Conservation (phyloP, 2,113 vertebrate genomes). For the Connochaetes taurinus region DNA sequence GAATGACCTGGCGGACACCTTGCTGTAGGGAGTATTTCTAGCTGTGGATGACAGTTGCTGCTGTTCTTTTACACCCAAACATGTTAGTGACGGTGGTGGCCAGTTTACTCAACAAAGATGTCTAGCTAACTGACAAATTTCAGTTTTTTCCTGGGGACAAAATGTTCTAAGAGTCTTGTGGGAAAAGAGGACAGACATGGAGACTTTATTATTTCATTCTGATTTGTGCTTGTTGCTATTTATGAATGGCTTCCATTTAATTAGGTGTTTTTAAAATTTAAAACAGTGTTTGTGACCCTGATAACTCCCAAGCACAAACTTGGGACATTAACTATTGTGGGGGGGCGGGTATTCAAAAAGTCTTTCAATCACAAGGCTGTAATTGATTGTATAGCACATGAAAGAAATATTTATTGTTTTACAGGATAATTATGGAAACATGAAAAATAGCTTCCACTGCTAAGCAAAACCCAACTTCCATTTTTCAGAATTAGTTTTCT, state of each 20-base stretch:
- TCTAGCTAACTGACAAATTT: conserved; percentile 55
- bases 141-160: neutral
- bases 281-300: conserved; percentile 34
- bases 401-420: conserved; percentile 57
- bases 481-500: conserved; percentile 40
- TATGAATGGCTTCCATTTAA: conserved; percentile 50
- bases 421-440: conserved; percentile 9
- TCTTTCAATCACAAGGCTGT: neutral
- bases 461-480: conserved; percentile 40
- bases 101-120: conserved; percentile 20
- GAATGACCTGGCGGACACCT: neutral
- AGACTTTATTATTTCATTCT: neutral
- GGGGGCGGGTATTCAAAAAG: neutral
- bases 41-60: neutral
- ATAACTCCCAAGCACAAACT: conserved; percentile 25
- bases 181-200: neutral
- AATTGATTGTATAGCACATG: neutral
- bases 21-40: neutral
- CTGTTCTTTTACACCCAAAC: neutral
- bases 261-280: conserved; percentile 47
- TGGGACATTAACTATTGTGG: neutral
- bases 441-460: neutral
- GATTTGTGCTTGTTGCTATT: conserved; percentile 8
- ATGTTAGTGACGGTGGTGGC: neutral
- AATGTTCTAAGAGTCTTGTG: conserved; percentile 14